These are phyloP conservation scores for Lutjanus argentimaculatus DNA, from an alignment of 2,797 vertebrate species.

Conservation along the genomic window DNA sequence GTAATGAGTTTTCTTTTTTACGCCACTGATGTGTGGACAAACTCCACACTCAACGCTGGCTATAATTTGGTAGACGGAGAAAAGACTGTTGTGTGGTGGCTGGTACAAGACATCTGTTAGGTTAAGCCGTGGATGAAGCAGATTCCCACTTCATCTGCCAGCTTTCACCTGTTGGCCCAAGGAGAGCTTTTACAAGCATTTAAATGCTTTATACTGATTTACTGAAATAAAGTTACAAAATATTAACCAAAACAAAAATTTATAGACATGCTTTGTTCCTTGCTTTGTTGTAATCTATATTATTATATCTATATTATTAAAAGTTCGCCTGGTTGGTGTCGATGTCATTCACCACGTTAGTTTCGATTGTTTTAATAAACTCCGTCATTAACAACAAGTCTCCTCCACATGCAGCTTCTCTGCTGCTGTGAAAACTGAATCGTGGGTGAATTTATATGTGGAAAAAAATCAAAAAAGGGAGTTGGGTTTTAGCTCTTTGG, in stretches of 20 bases:
- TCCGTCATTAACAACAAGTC: too few species aligned
- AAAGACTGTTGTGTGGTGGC: constrained; percentile 8
- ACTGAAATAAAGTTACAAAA: background rate
- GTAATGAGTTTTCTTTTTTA: constrained; percentile 58
- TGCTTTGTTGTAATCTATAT: too few species aligned
- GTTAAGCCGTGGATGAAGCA: constrained; percentile 28
- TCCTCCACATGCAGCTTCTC: too few species aligned
- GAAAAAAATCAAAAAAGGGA: too few species aligned
- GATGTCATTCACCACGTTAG: too few species aligned
- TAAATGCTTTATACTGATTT: background rate
- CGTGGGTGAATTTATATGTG: too few species aligned
- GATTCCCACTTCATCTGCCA: constrained; percentile 39
- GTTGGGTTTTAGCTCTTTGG: too few species aligned
- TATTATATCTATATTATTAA: too few species aligned
- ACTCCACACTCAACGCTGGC: constrained; percentile 22
- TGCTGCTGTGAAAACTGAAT: too few species aligned
- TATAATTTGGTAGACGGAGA: constrained; percentile 30
- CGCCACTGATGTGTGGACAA: constrained; percentile 30
- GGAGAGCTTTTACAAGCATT: constrained; percentile 33
- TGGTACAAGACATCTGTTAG: constrained; percentile 24
- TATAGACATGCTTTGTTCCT: too few species aligned
- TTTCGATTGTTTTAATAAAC: too few species aligned
- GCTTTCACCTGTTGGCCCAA: constrained; percentile 9
- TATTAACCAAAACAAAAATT: background rate
- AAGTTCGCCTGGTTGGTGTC: too few species aligned